These are phyloP conservation scores for Babylonia areolata DNA, from an alignment of 1,140 invertebrate species.

Conservation along the genomic window DNA sequence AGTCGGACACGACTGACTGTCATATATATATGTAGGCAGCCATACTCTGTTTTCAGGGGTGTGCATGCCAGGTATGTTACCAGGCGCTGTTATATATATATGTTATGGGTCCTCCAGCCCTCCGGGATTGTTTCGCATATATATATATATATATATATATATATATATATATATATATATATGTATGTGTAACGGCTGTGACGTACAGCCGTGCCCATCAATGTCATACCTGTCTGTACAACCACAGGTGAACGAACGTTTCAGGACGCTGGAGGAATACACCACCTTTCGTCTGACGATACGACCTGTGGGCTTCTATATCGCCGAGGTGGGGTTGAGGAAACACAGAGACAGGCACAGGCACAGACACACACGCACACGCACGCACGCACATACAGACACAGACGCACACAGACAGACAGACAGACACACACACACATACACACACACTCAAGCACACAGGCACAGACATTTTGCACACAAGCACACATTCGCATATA, in stretches of 20 bases:
- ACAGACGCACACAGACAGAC: conserved; percentile 21
- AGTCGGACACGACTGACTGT: too few species aligned
- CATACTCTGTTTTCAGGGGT: too few species aligned
- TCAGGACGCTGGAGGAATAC: conserved; percentile 25
- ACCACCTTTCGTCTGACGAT: conserved; percentile 41
- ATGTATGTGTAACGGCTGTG: too few species aligned
- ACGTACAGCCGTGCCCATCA: too few species aligned
- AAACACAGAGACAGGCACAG: not conserved
- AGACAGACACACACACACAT: conserved; percentile 6
- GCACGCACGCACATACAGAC: conserved; percentile 15
- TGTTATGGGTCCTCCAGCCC: too few species aligned
- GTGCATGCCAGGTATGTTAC: too few species aligned
- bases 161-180: not conserved
- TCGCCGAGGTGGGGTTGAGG: conserved; percentile 47
- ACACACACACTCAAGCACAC: conserved; percentile 8
- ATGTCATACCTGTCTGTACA: too few species aligned
- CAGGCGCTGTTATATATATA: too few species aligned
- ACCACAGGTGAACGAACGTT: conserved; percentile 25
- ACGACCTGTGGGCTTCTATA: conserved; percentile 42
- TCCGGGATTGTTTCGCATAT: too few species aligned
- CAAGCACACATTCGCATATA: too few species aligned
- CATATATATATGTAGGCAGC: too few species aligned
- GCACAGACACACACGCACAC: not conserved
- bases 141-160: not conserved
- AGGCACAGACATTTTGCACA: not conserved